These are phyloP conservation scores for Drosophila prolongata DNA, from an alignment of 2,888 invertebrate species.

Conservation along the genomic window DNA sequence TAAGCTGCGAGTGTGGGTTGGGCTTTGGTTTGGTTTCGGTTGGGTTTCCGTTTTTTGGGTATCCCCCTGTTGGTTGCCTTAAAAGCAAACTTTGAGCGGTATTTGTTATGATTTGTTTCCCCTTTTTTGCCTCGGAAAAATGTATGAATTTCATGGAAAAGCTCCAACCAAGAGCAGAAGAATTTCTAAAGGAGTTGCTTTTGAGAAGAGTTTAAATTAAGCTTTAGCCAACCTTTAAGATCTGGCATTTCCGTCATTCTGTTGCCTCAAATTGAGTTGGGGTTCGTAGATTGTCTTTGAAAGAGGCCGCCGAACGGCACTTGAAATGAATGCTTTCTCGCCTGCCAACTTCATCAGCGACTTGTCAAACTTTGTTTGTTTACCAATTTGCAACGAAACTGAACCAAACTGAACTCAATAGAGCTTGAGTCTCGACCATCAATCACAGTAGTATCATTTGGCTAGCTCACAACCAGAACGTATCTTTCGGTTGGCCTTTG, in stretches of 20 bases:
- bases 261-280: slow-evolving; percentile 17
- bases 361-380: slow-evolving; percentile 39
- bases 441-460: slow-evolving; percentile 54
- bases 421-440: slow-evolving; percentile 52
- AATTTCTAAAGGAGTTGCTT: slow-evolving; percentile 19
- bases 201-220: slow-evolving; percentile 5
- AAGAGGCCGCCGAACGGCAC: slow-evolving; percentile 33
- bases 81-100: slow-evolving; percentile 45
- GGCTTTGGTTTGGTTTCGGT: slow-evolving; percentile 12
- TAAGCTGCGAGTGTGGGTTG: slow-evolving; percentile 18
- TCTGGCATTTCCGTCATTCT: slow-evolving; percentile 41
- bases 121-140: slow-evolving; percentile 10
- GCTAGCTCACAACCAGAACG: slow-evolving; percentile 33
- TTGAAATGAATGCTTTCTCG: slow-evolving; percentile 36
- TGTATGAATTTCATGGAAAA: slow-evolving; percentile 30
- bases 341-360: slow-evolving; percentile 40
- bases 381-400: slow-evolving; percentile 39
- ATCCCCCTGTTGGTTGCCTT: slow-evolving; percentile 10
- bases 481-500: slow-evolving; percentile 42
- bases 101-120: slow-evolving; percentile 33
- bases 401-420: slow-evolving; percentile 6
- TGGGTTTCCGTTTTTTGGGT: slow-evolving; percentile 35
- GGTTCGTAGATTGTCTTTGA: slow-evolving; percentile 28
- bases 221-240: slow-evolving; percentile 20
- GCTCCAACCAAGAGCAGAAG: background rate